Evolutionary conservation across 1,140 invertebrate genomes (phyloP), one percentile per base, ranked within the genome.

Genomic region (Scaptomyza montana): DNA sequence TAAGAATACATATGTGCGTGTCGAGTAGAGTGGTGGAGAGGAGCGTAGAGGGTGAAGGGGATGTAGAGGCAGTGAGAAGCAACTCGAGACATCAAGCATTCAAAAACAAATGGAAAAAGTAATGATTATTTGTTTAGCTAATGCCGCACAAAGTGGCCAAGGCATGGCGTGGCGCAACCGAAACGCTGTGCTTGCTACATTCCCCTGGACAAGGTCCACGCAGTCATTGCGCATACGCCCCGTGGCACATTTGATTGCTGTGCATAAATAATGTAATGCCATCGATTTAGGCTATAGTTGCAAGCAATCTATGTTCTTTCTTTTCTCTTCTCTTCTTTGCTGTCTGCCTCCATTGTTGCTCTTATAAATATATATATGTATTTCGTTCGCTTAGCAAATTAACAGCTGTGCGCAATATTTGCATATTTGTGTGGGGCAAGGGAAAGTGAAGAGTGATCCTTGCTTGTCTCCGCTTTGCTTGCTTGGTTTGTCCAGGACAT

Each of bases 61-160:
- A n/a, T 21, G 13, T 16, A 25, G n/a, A 12, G n/a, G 41, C 30
- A 33, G 30, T 33, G 4, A 33, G 30, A 33, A 36, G 33, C 33
- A 36, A 36, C 33, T 36, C 73, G 39, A 71, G 67, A 68, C 72
- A 74, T 74, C 72, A 74, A 64, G 72, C 72, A 74, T 74, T 74
- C 67, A 82, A 82, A 82, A 85, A 85, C 80, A 85, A 85, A 85
- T 87, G 84, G 84, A 87, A 89, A 87, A 87, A 89, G 84, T 89
- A 87, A 87, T 87, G 84, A 87, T 87, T 87, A 87, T 87, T 89
- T 89, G 84, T 76, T 89, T 89, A 87, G 84, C 84, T 87, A 87
- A 87, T 87, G 79, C 84, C 85, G 80, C 84, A 79, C 84, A 87
- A 87, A 87, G 84, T 87, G 84, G 84, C 81, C 84, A 25, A 1